Conservation (phyloP, 2,888 invertebrate species). For the Uloborus plumipes region DNA sequence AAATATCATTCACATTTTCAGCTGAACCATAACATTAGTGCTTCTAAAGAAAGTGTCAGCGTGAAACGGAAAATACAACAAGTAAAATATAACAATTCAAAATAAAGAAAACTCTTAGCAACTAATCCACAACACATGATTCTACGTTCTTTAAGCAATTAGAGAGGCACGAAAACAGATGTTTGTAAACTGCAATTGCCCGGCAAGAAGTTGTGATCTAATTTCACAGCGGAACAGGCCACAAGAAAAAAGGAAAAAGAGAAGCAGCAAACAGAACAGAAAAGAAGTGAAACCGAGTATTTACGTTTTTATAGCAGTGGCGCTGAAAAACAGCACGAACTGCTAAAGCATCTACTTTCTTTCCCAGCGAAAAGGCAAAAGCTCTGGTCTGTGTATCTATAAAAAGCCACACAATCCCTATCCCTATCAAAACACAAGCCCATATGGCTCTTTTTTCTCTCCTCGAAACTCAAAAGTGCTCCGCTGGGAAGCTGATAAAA, state of each 20-base stretch:
- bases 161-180: too few species aligned
- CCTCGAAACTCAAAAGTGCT: background rate
- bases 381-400: slow-evolving; percentile 1
- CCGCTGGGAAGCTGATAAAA: too few species aligned
- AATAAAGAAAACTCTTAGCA: too few species aligned
- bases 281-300: slow-evolving; percentile 30
- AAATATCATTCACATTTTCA: too few species aligned
- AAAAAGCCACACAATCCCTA: slow-evolving; percentile 18
- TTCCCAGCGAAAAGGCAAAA: background rate
- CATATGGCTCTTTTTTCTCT: background rate
- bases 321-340: slow-evolving; percentile 21
- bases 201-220: slow-evolving; percentile 20
- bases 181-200: too few species aligned
- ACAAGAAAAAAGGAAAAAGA: too few species aligned
- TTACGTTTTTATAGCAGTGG: slow-evolving; percentile 42
- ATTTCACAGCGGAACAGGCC: slow-evolving; percentile 25
- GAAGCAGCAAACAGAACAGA: slow-evolving; percentile 14
- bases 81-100: too few species aligned
- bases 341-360: slow-evolving; percentile 2
- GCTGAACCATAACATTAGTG: too few species aligned
- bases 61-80: too few species aligned
- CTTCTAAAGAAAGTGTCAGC: too few species aligned
- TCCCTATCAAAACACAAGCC: background rate
- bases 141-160: too few species aligned
- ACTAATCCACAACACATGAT: too few species aligned